A percentile compares a stretch with the other conserved stretches of the same genome.
These are phyloP conservation scores for Grallaria varia DNA, from an alignment of 2,113 vertebrate genomes.

Conservation along the genomic window DNA sequence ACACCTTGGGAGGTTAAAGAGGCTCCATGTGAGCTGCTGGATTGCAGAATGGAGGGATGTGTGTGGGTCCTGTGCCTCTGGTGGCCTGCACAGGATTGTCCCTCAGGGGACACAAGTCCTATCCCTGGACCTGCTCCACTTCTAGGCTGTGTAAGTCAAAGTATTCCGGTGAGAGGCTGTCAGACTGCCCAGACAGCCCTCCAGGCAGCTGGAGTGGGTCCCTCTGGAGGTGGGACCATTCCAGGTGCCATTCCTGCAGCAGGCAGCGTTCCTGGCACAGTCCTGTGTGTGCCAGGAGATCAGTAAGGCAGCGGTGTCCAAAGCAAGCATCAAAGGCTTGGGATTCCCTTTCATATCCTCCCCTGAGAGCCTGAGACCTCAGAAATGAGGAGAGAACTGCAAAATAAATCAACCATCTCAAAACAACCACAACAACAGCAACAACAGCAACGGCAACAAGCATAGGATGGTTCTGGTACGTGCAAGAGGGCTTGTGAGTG, in stretches of 20 bases:
- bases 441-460: fast-evolving
- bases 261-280: background rate
- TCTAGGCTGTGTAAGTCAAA: background rate
- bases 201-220: background rate
- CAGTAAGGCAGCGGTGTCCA: background rate
- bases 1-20: background rate
- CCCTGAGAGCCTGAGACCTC: background rate
- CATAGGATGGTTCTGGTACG: background rate
- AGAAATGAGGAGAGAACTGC: background rate
- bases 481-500: background rate
- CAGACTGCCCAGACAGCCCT: background rate
- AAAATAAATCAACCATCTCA: background rate
- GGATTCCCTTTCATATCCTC: background rate
- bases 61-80: background rate
- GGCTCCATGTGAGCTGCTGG: fast-evolving
- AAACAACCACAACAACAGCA: background rate
- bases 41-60: background rate
- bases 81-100: background rate
- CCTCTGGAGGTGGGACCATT: fast-evolving
- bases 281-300: background rate
- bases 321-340: background rate
- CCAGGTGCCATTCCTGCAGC: background rate
- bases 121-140: background rate
- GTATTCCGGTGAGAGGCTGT: background rate
- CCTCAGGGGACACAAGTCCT: too few relatives aligned